Base-by-base conservation (phyloP, 2,797 vertebrate species). In the Anguilla anguilla region DNA sequence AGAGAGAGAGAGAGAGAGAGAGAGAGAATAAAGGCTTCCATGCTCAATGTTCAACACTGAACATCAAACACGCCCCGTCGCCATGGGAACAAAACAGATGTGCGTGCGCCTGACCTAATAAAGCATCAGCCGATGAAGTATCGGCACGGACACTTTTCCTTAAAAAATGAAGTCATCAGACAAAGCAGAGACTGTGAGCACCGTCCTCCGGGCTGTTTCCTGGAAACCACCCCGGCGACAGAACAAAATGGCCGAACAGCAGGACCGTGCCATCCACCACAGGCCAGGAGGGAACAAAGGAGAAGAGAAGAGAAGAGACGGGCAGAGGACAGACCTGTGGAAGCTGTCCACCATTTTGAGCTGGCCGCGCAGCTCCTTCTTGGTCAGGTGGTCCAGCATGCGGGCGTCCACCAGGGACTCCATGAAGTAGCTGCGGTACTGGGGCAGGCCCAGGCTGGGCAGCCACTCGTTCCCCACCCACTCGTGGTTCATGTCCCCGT, bases 341-440 rank as follows among this genome's bases (percentile, higher is more conserved):
- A 98, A 98, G 94, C 97, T 98, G 96, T 98, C 98, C 92, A 98
- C 97, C 98, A 98, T 98, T 91, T 98, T 98, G 51, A 98, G 97
- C 89, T 98, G 97, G 51, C 97, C 97, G 61, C 98, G 94, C 89
- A 98, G 95, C 93, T 98, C 98, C 92, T 98, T 98, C 95, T 98
- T 98, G 94, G 97, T 98, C 79, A 98, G 96, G 90, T 98, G 98
- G 92, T 98, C 98, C 90, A 98, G 89, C 97, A 98, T 98, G 67
- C 98, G 97, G 0, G 98, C 97, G 31, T 98, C 98, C 91, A 98
- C 98, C 92, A 98, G 95, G 11, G 97, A 98, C 95, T 98, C 98
- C 98, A 98, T 98, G 95, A 98, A 98, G 92, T 98, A 98, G 94
- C 97, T 97, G 91, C 98, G 97, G 90, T 98, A 98, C 91, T 98